Evolutionary conservation across 2,797 vertebrate species (phyloP).

Genomic region (Australoheros facetus): DNA sequence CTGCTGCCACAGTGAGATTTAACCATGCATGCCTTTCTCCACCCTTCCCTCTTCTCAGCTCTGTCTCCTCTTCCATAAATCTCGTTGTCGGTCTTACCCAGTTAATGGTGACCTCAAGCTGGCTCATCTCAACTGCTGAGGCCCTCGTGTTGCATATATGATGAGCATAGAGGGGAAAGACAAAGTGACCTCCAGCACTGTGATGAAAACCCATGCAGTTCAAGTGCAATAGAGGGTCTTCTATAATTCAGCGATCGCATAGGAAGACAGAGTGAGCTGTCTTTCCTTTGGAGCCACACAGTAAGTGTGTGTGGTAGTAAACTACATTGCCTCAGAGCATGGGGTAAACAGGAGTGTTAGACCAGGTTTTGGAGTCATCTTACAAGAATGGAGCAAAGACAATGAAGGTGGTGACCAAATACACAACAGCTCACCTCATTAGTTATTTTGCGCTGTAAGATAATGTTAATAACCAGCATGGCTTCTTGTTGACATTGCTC

Average conservation of each 20-base stretch:
- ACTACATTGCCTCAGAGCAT: slow-evolving; percentile 37
- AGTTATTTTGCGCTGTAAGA: slow-evolving; percentile 4
- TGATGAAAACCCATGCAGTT: slow-evolving; percentile 77
- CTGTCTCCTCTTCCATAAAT: slow-evolving; percentile 70
- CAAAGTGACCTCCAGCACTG: slow-evolving; percentile 76
- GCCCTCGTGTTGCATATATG: slow-evolving; percentile 69
- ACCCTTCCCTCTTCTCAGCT: slow-evolving; percentile 44
- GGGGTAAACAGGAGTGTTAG: slow-evolving; percentile 36
- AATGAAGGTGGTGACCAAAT: slow-evolving; percentile 8
- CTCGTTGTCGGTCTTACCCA: slow-evolving; percentile 61
- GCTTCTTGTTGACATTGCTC: slow-evolving; percentile 27
- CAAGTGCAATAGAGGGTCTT: slow-evolving; percentile 74
- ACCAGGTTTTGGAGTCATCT: slow-evolving; percentile 18
- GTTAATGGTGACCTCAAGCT: slow-evolving; percentile 73
- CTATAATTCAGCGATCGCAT: slow-evolving; percentile 75
- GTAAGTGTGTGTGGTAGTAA: slow-evolving; percentile 14
- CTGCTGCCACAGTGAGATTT: slow-evolving; percentile 56
- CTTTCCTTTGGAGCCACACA: slow-evolving; percentile 42
- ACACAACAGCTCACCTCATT: slow-evolving; percentile 22
- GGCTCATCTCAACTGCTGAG: slow-evolving; percentile 54
- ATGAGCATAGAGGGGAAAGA: slow-evolving; percentile 69
- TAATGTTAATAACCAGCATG: slow-evolving; percentile 13
- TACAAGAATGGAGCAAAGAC: slow-evolving; percentile 33
- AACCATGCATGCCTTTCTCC: slow-evolving; percentile 61
- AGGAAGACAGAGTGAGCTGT: slow-evolving; percentile 59